Conservation (phyloP, 2,888 invertebrate genomes). For the Nephrotoma flavescens region DNA sequence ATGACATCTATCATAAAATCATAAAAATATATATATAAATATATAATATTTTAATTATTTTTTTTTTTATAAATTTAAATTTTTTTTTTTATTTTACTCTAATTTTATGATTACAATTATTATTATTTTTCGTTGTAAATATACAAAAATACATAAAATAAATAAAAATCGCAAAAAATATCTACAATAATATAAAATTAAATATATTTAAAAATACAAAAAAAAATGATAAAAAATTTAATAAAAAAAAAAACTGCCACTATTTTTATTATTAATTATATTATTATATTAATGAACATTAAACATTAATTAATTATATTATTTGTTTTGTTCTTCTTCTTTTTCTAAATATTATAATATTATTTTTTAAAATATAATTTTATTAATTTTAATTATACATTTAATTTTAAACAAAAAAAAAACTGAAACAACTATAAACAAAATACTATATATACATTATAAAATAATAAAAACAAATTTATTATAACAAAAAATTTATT, state of each 20-base stretch:
- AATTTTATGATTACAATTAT: not conserved
- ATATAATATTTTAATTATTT: not conserved
- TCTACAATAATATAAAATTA: not conserved
- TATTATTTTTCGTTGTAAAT: not conserved
- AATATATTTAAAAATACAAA: not conserved
- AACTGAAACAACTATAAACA: not conserved
- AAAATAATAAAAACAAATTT: not conserved
- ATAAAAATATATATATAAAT: not conserved
- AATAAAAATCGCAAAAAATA: not conserved
- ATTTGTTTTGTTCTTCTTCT: not conserved
- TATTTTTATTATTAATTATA: not conserved
- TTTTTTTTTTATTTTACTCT: not conserved
- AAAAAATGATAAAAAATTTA: not conserved
- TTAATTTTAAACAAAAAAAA: not conserved
- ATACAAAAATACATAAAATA: not conserved
- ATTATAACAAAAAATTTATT: not conserved
- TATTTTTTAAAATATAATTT: not conserved
- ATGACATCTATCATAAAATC: not conserved
- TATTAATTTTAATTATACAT: not conserved
- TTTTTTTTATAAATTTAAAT: not conserved
- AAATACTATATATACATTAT: not conserved
- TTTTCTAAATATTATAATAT: not conserved
- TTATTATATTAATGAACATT: not conserved
- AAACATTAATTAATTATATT: not conserved
- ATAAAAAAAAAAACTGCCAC: not conserved